Conservation (phyloP, 2,888 invertebrate species). For the Gortyna flavago region DNA sequence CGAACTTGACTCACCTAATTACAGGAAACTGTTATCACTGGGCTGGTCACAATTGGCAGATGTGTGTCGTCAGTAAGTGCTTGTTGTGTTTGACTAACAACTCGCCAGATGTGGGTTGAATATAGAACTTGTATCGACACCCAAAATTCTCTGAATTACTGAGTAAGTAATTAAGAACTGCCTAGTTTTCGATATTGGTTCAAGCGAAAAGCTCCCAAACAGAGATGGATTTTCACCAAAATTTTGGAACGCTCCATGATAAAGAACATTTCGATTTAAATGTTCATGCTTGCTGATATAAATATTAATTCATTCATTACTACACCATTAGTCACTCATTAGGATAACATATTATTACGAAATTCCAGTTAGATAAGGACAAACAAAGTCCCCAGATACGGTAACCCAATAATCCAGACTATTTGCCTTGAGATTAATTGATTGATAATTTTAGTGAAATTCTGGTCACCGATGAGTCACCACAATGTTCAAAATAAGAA, state of each 20-base stretch:
- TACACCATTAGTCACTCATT: background rate
- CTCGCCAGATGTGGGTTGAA: conserved; percentile 8
- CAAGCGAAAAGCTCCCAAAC: background rate
- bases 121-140: background rate
- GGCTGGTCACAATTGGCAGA: conserved; percentile 44
- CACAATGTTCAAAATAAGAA: background rate
- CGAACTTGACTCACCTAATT: conserved; percentile 64
- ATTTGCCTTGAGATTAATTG: background rate
- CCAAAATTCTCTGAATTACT: conserved; percentile 24
- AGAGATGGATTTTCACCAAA: background rate
- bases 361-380: background rate
- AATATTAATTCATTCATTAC: background rate
- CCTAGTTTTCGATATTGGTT: background rate
- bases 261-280: background rate
- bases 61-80: conserved; percentile 25
- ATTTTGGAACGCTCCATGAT: background rate
- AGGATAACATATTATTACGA: background rate
- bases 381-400: background rate
- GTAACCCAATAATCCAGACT: background rate
- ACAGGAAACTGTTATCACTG: conserved; percentile 58
- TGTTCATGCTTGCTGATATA: background rate
- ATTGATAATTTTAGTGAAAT: background rate
- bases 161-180: conserved; percentile 16
- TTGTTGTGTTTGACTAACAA: conserved; percentile 23
- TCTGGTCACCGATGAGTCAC: background rate